These are phyloP conservation scores for Ceratothoa steindachneri DNA, from an alignment of 2,888 invertebrate genomes.

Conservation along the genomic window DNA sequence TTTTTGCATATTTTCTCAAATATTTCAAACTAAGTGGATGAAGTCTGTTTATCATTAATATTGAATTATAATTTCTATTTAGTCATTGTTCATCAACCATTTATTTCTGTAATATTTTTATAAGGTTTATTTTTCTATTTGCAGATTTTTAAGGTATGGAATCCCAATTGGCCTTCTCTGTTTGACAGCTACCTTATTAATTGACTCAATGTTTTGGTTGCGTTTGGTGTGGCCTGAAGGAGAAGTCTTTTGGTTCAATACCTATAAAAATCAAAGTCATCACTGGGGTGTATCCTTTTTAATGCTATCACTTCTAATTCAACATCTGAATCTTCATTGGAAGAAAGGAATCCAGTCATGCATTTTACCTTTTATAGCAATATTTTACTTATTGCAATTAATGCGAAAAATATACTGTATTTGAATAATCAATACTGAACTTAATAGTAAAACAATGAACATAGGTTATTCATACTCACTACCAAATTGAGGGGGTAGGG, in stretches of 20 bases:
- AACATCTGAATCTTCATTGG: neutral
- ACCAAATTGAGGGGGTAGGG: too few relatives aligned
- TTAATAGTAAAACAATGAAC: too few relatives aligned
- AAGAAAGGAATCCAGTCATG: neutral
- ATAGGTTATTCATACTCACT: too few relatives aligned
- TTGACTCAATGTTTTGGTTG: conserved; percentile 93
- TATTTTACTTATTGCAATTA: too few relatives aligned
- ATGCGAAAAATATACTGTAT: too few relatives aligned
- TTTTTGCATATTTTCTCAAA: too few relatives aligned
- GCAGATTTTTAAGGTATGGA: conserved; percentile 67
- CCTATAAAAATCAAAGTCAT: conserved; percentile 86
- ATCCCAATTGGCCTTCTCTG: conserved; percentile 67
- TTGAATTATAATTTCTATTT: too few relatives aligned
- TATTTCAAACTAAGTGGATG: too few relatives aligned
- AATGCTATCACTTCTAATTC: neutral
- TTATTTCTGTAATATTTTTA: neutral
- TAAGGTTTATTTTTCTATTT: conserved; percentile 49
- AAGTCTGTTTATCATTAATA: too few relatives aligned
- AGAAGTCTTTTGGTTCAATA: conserved; percentile 94
- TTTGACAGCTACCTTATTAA: conserved; percentile 66
- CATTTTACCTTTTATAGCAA: too few relatives aligned
- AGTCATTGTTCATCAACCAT: too few relatives aligned
- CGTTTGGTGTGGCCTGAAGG: conserved; percentile 92
- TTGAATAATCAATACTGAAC: too few relatives aligned
- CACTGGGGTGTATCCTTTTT: conserved; percentile 93